Evolutionary conservation across 2,113 vertebrate species (phyloP), one percentile per base, ranked within the genome.

Genomic region (Bagarius yarrelli): DNA sequence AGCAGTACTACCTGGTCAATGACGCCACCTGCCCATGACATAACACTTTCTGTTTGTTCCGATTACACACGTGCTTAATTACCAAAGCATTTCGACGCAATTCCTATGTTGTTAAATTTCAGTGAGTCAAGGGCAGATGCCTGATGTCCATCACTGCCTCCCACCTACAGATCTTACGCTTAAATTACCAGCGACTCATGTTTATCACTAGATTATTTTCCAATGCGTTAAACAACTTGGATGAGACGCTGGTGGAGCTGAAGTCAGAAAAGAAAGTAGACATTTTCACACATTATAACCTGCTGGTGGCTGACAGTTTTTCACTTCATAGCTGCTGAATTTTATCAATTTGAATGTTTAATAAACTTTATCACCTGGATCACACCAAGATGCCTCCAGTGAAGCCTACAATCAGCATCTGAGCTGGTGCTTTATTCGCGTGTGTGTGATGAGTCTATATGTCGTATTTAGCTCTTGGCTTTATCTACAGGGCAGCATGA

Each of bases 91-190:
- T 47, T 47, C 36, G 9, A 47, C 1, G 44, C 44, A 47, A 47
- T 47, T 47, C 44, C 3, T 40, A 15, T 53, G 50, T 71, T 47
- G 40, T 80, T 80, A 77, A n/a, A 67, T 60, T 57, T 57, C 61
- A 56, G 25, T 81, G 73, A 84, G 55, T 81, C 78, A 80, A 52
- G 56, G 77, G 44, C 73, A 50, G 70, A 80, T 80, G 78, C 74
- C 67, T 70, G 79, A 70, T 69, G 64, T 56, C 71, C 72, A 64
- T 75, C 61, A 80, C 70, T 27, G 75, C 61, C 63, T 61, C 73
- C 47, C 67, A 78, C 63, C 55, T 50, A 14, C 70, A 55, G 70
- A 73, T 73, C 70, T 53, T 50, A 21, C 30, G 50, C 70, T 55
- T 73, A 73, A 73, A 73, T 73, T 50, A 73, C 70, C 18, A 34